Percentiles rank a stretch among this genome's conserved stretches.
Conservation (phyloP, 2,113 vertebrate species). For the Callipepla squamata region DNA sequence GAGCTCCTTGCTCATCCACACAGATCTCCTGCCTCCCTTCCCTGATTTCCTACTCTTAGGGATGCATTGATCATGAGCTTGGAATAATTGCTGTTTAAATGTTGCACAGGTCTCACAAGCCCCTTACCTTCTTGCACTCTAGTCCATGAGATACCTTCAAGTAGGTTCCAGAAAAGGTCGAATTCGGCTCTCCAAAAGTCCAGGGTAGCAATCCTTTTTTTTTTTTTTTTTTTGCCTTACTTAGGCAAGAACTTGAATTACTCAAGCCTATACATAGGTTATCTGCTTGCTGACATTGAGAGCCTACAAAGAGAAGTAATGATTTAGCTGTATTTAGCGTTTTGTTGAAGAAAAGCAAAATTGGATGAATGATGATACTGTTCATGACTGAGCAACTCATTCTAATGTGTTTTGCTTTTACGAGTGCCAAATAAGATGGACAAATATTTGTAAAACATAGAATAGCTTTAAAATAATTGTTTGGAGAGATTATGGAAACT, state of each 20-base stretch:
- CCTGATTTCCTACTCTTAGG: too few species aligned
- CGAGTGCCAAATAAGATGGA: not conserved
- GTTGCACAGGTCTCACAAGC: too few species aligned
- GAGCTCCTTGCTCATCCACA: too few species aligned
- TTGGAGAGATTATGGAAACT: not conserved
- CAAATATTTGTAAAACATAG: not conserved
- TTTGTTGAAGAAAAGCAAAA: not conserved
- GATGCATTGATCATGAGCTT: too few species aligned
- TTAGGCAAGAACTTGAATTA: not conserved
- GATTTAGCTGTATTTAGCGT: not conserved
- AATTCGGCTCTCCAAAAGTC: too few species aligned
- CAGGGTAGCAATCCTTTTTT: too few species aligned
- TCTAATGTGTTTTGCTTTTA: not conserved
- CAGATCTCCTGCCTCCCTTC: too few species aligned
- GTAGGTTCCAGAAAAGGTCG: too few species aligned
- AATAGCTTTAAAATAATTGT: not conserved
- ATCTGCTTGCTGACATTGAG: not conserved
- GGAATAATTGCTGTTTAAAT: too few species aligned
- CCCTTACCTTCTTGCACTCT: too few species aligned
- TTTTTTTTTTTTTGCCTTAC: too few species aligned
- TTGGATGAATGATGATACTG: not conserved
- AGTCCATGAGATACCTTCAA: too few species aligned
- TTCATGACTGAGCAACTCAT: not conserved
- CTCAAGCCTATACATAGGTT: not conserved
- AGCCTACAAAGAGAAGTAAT: not conserved